A percentile compares a stretch with the other conserved stretches of the same genome.
phyloP scores from a whole-genome alignment of 2,888 invertebrate genomes.

The Lepidocyrtoides sp. region DNA sequence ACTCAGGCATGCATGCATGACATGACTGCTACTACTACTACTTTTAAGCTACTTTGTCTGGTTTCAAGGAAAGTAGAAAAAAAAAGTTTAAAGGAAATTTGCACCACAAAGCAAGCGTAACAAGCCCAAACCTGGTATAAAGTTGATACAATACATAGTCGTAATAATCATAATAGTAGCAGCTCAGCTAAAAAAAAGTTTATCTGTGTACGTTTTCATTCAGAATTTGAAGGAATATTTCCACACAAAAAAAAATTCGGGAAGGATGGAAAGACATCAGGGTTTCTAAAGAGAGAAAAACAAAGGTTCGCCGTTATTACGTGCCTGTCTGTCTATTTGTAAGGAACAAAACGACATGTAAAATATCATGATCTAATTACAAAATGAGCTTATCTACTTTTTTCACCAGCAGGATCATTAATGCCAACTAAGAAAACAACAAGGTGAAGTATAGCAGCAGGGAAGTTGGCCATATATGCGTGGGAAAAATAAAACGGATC shows the following conservation, averaged over 20 bases:
- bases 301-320: not conserved
- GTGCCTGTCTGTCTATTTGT: too few species aligned
- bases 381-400: not conserved
- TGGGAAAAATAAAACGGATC: too few species aligned
- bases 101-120: conserved; percentile 22
- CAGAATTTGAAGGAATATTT: not conserved
- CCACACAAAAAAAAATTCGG: not conserved
- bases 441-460: conserved; percentile 19
- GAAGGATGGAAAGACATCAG: not conserved
- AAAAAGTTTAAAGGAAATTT: conserved; percentile 4
- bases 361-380: conserved; percentile 57
- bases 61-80: not conserved
- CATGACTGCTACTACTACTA: not conserved
- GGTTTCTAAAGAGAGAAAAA: not conserved
- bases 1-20: not conserved
- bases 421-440: not conserved
- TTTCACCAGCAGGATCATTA: not conserved
- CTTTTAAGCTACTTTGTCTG: not conserved
- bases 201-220: conserved; percentile 25
- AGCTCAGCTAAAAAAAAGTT: not conserved
- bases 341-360: too few species aligned
- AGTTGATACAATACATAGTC: too few species aligned
- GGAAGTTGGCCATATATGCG: conserved; percentile 12
- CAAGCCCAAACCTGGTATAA: not conserved
- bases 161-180: too few species aligned